These are phyloP conservation scores for Drosophila subsilvestris DNA, from an alignment of 2,888 invertebrate genomes.

Conservation along the genomic window DNA sequence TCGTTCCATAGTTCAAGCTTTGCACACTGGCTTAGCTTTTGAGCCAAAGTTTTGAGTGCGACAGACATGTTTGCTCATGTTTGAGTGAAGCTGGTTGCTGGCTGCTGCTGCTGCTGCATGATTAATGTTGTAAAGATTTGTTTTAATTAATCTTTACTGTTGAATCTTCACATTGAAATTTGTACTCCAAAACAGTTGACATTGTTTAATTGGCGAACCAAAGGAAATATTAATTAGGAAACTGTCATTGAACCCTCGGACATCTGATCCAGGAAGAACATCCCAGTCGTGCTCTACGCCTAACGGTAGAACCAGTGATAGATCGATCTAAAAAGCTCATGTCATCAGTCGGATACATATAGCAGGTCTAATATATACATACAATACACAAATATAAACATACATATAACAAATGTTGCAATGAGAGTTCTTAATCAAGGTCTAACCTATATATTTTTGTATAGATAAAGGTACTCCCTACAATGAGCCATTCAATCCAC, in stretches of 20 bases:
- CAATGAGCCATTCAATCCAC: constrained; percentile 12
- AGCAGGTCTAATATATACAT: not conserved
- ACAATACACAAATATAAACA: not conserved
- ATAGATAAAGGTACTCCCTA: not conserved
- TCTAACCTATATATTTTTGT: not conserved
- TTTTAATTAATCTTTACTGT: constrained; percentile 63
- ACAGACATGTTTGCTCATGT: constrained; percentile 9
- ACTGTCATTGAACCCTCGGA: constrained; percentile 61
- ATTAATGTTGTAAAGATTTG: constrained; percentile 72
- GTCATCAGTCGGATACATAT: not conserved
- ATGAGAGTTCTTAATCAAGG: constrained; percentile 1
- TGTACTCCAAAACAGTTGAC: constrained; percentile 51
- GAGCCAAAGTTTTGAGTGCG: constrained; percentile 51
- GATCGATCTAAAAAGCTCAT: constrained; percentile 19
- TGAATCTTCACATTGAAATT: constrained; percentile 51
- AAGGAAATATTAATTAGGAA: constrained; percentile 46
- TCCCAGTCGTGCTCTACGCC: constrained; percentile 31
- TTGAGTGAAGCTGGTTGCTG: not conserved
- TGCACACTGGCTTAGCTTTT: constrained; percentile 7
- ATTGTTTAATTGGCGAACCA: constrained; percentile 63
- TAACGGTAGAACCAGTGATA: constrained; percentile 28
- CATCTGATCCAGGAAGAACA: constrained; percentile 52
- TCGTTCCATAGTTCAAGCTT: constrained; percentile 49
- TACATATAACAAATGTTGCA: not conserved
- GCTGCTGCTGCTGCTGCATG: constrained; percentile 50